These are phyloP conservation scores for Ctenoplectra terminalis DNA, from an alignment of 1,140 invertebrate genomes.

Conservation along the genomic window DNA sequence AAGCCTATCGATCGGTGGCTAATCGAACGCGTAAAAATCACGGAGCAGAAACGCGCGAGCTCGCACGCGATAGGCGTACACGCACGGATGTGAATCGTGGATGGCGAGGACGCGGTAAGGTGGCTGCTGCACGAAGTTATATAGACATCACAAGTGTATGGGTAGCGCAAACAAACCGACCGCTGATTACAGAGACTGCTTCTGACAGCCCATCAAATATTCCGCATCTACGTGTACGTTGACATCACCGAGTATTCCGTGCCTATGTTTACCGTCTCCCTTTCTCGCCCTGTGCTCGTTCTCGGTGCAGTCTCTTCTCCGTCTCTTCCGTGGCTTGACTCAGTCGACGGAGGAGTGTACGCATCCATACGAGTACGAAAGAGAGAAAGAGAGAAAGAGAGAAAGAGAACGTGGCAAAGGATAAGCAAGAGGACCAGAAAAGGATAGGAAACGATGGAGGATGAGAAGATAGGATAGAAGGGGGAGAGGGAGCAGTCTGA, in stretches of 20 bases:
- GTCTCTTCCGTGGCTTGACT: slow-evolving; percentile 58
- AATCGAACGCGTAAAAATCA: slow-evolving; percentile 27
- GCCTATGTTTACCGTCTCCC: slow-evolving; percentile 72
- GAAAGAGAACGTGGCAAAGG: slow-evolving; percentile 21
- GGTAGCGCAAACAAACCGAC: slow-evolving; percentile 81
- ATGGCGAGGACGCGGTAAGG: not conserved
- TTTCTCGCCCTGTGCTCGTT: slow-evolving; percentile 46
- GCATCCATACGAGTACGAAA: not conserved
- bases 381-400: slow-evolving; percentile 13
- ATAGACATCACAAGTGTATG: slow-evolving; percentile 69
- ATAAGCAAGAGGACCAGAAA: slow-evolving; percentile 27
- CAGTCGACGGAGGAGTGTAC: slow-evolving; percentile 55
- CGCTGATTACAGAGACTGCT: slow-evolving; percentile 83
- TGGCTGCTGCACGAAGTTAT: slow-evolving; percentile 24
- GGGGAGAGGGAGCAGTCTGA: slow-evolving; percentile 48
- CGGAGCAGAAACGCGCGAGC: too few relatives aligned
- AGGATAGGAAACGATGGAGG: slow-evolving; percentile 4
- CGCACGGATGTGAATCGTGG: not conserved
- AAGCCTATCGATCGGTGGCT: not conserved
- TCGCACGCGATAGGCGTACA: not conserved
- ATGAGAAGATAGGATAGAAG: slow-evolving; percentile 8
- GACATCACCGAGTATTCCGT: slow-evolving; percentile 80
- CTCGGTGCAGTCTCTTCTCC: slow-evolving; percentile 34
- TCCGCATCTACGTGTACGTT: slow-evolving; percentile 81
- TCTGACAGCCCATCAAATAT: slow-evolving; percentile 83